Evolutionary conservation across 2,888 invertebrate species (phyloP), one percentile per base, ranked within the genome.

Genomic region (Drosophila seclusa): DNA sequence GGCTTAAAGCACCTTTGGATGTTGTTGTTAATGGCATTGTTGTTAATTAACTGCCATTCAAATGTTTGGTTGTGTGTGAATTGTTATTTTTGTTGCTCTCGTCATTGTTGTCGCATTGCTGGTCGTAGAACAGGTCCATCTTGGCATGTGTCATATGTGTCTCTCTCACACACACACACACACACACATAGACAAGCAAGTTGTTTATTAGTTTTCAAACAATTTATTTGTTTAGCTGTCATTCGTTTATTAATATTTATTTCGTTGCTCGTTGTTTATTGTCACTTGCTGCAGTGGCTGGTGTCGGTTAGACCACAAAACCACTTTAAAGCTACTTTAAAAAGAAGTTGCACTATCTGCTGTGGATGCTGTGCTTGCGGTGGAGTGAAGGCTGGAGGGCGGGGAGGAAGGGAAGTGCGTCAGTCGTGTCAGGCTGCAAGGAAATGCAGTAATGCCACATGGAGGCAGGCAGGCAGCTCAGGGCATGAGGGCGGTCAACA

Each of bases 201-300:
- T 69, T 78, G 72, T 73, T 83, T 89, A 84, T 85, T 87, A 83
- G 87, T 83, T 89, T 73, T 71, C 68, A 69, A 76, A 73, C 71
- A 78, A 87, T 87, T 82, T 82, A 87, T 86, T 89, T 89, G 70
- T 75, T 80, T 89, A 82, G 85, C 87, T 85, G 85, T 70, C 69
- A 64, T 59, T 73, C 58, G 70, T 84, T 77, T 84, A 64, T 81
- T 73, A 68, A 70, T 83, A 84, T 83, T 89, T 83, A 78, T 80
- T 74, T 69, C 55, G 50, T 52, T 57, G 53, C 42, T 57, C 27
- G 48, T 45, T 66, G 59, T 66, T 55, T 67, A 42, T 61, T 64
- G 42, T 62, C 48, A 52, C 45, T 65, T 53, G 53, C 36, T 61
- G 68, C 48, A 36, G 62, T 48, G 27, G 49, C 34, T 49, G 21